Base-by-base conservation (phyloP, 2,113 vertebrate species). In the Rhabdomys dilectus region DNA sequence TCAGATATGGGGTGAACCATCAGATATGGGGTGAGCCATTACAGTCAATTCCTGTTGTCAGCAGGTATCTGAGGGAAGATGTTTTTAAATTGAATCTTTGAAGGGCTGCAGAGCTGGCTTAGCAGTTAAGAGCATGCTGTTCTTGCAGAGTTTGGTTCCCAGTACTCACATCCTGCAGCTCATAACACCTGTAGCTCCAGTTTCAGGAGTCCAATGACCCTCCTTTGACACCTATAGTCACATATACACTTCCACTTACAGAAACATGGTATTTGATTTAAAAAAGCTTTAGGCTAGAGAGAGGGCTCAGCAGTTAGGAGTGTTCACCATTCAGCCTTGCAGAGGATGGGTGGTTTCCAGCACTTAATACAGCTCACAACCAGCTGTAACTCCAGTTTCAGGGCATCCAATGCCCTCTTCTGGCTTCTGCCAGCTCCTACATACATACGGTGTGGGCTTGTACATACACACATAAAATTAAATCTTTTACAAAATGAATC, bases 11-110 rank as follows among this genome's bases (percentile, higher is more conserved):
- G 48, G 26, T 48, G 24, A 68, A 56, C 56, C 58, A 4, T 24
- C 51, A 13, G 3, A 0, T 68, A 68, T 39, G 58, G 51, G 48
- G 26, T 48, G 24, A 68, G 62, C 56, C 58, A 4, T 24, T 53
- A n/a, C 1, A 34, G 0, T 53, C 4, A 86, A 39, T 92, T 73
- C 93, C 56, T 51, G 0, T 51, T 58, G 64, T 77, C 70, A 48
- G 29, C 62, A 82, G 76, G 29, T 75, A 36, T 58, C 72, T 86
- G n/a, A n/a, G 90, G 58, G 58, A 56, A 89, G 53, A 1, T 34
- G 9, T 73, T 86, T 92, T 96, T 85, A 31, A 96, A 62, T 24
- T 73, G 31, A 73, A 88, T 91, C 82, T 84, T 51, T 51, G 82
- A 51, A 66, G 31, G 21, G 29, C 31, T 87, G 31, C 62, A 68